phyloP scores from a whole-genome alignment of 2,888 invertebrate genomes.

The Beris morrisii region DNA sequence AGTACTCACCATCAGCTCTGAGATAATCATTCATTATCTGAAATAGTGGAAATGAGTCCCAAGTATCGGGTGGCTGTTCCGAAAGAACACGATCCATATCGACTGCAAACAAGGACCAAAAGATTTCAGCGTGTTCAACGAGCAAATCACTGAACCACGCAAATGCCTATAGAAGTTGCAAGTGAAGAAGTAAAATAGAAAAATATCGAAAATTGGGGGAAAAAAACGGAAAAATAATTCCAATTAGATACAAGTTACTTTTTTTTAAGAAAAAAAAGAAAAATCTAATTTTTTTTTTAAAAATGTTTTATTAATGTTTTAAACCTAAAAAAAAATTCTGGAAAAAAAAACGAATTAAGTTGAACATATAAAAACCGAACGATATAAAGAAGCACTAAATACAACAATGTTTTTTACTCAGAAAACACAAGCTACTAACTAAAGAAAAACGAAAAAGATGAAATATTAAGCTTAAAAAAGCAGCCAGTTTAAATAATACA shows the following conservation, averaged over 20 bases:
- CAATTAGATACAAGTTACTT: not conserved
- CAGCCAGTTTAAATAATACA: too few species aligned
- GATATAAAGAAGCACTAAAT: too few species aligned
- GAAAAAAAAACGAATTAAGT: too few species aligned
- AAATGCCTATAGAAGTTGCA: conserved; percentile 75
- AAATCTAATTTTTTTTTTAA: too few species aligned
- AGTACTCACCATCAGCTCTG: conserved; percentile 88
- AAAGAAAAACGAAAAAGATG: too few species aligned
- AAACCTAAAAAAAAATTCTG: too few species aligned
- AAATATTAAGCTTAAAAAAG: too few species aligned
- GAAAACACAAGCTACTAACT: too few species aligned
- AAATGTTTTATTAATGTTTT: too few species aligned
- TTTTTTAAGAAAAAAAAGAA: too few species aligned
- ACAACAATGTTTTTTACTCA: too few species aligned
- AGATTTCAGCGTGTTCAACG: conserved; percentile 99
- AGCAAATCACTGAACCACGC: conserved; percentile 99
- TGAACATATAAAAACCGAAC: too few species aligned
- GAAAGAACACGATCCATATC: conserved; percentile 97
- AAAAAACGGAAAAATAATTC: not conserved
- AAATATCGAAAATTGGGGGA: not conserved
- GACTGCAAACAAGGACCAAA: conserved; percentile 98
- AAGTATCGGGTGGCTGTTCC: conserved; percentile 96
- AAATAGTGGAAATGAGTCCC: conserved; percentile 99
- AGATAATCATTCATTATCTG: conserved; percentile 98
- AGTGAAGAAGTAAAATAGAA: conserved; percentile 8